These are phyloP conservation scores for Alloplasta piceator DNA, from an alignment of 2,888 invertebrate genomes.

Conservation along the genomic window DNA sequence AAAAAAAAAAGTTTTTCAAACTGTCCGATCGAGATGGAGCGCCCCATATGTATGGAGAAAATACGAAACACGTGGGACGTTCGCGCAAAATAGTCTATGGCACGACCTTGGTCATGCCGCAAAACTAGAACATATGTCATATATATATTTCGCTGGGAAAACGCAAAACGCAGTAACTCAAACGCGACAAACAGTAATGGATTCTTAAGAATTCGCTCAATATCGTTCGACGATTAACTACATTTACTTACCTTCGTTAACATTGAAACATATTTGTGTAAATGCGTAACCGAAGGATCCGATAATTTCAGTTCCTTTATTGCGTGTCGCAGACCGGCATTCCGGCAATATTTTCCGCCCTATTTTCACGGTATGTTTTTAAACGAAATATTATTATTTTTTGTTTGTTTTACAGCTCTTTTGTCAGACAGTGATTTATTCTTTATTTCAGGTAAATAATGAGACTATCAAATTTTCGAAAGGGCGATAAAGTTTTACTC, in stretches of 20 bases:
- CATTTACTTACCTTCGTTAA: too few species aligned
- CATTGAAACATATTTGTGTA: too few species aligned
- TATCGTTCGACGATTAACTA: too few species aligned
- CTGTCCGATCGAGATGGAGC: too few species aligned
- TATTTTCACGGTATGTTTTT: constrained; percentile 12
- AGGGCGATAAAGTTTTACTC: constrained; percentile 81
- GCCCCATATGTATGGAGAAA: too few species aligned
- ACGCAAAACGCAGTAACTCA: constrained; percentile 12
- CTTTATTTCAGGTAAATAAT: constrained; percentile 64
- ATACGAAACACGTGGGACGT: not conserved
- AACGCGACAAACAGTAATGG: not conserved
- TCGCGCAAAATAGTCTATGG: not conserved
- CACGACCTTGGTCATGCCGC: not conserved
- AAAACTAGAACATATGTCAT: not conserved
- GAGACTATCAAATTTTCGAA: constrained; percentile 73
- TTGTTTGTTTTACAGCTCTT: not conserved
- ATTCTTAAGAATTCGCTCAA: too few species aligned
- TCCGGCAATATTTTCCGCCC: too few species aligned
- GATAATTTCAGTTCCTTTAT: too few species aligned
- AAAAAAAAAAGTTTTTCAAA: too few species aligned
- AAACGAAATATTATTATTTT: not conserved
- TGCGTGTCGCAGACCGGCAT: too few species aligned
- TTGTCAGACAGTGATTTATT: constrained; percentile 8
- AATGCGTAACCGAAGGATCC: too few species aligned
- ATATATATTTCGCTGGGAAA: not conserved